Evolutionary conservation across 2,888 invertebrate genomes (phyloP), one percentile per base, ranked within the genome.

Genomic region (Ichneumon xanthorius): DNA sequence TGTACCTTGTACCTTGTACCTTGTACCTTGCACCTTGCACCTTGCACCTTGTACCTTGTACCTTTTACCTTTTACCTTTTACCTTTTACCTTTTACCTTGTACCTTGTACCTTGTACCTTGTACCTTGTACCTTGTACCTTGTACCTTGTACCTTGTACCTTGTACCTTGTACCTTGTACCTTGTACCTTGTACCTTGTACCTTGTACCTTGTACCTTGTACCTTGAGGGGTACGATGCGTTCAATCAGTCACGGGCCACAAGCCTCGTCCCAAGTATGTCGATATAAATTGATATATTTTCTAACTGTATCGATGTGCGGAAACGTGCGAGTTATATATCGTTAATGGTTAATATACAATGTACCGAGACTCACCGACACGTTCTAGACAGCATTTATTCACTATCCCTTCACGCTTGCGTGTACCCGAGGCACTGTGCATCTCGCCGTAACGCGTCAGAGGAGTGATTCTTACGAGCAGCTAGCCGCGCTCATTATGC

Each of bases 221-320:
- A 33, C 5, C 0, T 33, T 5, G 5, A 61, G 16, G 40, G 22
- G 37, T 53, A 58, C 53, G 63, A 75, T 75, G 68, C 72, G 73
- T 78, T 73, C 70, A 82, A 85, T 85, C 78, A 79, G 85, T 82
- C 79, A 85, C 82, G 82, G 85, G 26, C 73, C 73, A 78, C 40
- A 79, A 79, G 78, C 40, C 78, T 70, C 68, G 68, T 77, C 68
- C 22, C 70, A 48, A 37, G 55, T 37, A 75, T 67, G 73, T 16
- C 77, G 67, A 26, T 22, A 79, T 81, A 70, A 85, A 85, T 85
- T 85, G 73, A 82, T 82, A 63, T 63, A 63, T 63, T 63, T 33
- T 33, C 63, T 63, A 63, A 63, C 63, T 63, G 63, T 63, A 63
- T 63, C 33, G 33, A 30, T 30, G 30, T 63, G 16, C 63, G 26